phyloP scores from a whole-genome alignment of 2,888 invertebrate genomes.

The Mystacides longicornis region DNA sequence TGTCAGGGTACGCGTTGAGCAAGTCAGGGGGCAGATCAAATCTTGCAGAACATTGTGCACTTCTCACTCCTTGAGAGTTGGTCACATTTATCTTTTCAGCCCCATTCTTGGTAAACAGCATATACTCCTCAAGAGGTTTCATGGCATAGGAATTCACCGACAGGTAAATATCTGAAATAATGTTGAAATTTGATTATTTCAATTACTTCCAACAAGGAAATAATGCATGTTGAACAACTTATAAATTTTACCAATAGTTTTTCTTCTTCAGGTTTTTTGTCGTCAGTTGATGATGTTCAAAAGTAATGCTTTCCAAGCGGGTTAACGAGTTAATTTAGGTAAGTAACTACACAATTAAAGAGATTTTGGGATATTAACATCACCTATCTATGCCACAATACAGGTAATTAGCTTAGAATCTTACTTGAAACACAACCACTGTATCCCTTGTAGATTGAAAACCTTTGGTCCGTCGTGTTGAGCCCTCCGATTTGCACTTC shows the following conservation, averaged over 20 bases:
- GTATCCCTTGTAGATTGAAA: constrained; percentile 78
- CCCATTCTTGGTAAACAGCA: constrained; percentile 80
- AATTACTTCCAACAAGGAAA: too few relatives aligned
- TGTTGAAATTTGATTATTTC: neutral
- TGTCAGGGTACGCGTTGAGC: constrained; percentile 39
- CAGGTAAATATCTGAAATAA: constrained; percentile 68
- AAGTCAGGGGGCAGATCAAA: constrained; percentile 51
- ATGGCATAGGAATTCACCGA: constrained; percentile 74
- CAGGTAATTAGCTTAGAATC: too few relatives aligned
- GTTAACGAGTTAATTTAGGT: neutral
- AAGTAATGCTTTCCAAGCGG: neutral
- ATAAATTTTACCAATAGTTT: too few relatives aligned
- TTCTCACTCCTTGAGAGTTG: constrained; percentile 76
- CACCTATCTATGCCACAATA: too few relatives aligned
- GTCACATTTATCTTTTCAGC: constrained; percentile 82
- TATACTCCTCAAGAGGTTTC: constrained; percentile 86
- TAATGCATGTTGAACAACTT: too few relatives aligned
- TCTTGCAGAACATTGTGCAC: constrained; percentile 76
- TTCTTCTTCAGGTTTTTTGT: too few relatives aligned
- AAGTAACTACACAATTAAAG: too few relatives aligned
- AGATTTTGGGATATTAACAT: too few relatives aligned
- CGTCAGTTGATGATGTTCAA: neutral
- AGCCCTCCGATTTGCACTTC: constrained; percentile 84
- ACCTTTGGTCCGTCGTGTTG: constrained; percentile 74
- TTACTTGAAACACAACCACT: constrained; percentile 86